A percentile compares a stretch with the other conserved stretches of the same genome.
Evolutionary conservation across 2,888 invertebrate genomes (phyloP).

Genomic region (Monopis laevigella): DNA sequence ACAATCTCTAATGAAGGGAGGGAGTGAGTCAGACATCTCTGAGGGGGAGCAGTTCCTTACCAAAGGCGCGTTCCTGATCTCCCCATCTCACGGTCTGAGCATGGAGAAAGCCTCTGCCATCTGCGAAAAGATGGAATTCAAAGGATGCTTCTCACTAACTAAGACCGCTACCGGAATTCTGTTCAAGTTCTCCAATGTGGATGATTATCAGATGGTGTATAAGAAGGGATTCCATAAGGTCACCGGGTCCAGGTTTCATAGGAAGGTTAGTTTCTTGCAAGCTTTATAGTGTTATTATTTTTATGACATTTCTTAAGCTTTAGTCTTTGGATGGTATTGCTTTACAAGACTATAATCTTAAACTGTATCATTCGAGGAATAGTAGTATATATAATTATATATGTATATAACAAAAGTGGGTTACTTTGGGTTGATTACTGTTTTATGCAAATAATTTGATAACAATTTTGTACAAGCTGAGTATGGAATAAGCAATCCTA

Average conservation of each 20-base stretch:
- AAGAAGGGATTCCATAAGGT: slow-evolving; percentile 89
- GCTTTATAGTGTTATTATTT: too few species aligned
- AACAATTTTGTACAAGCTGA: too few species aligned
- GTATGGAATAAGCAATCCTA: too few species aligned
- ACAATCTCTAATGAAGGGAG: slow-evolving; percentile 71
- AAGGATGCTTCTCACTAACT: slow-evolving; percentile 85
- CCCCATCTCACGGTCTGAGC: slow-evolving; percentile 86
- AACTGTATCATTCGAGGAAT: too few species aligned
- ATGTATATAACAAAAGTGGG: too few species aligned
- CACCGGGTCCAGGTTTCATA: slow-evolving; percentile 85
- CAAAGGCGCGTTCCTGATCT: slow-evolving; percentile 84
- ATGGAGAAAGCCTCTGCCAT: slow-evolving; percentile 87
- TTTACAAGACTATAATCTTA: too few species aligned
- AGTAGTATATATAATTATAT: too few species aligned
- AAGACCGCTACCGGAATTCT: slow-evolving; percentile 90
- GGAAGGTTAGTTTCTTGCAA: slow-evolving; percentile 78
- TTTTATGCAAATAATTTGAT: too few species aligned
- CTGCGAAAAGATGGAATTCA: slow-evolving; percentile 90
- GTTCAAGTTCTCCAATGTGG: slow-evolving; percentile 87
- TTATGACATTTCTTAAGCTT: too few species aligned
- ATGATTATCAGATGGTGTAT: slow-evolving; percentile 86
- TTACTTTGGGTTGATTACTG: too few species aligned
- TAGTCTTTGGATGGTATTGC: too few species aligned
- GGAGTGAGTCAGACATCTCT: slow-evolving; percentile 82
- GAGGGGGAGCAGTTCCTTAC: slow-evolving; percentile 81